Evolutionary conservation across 2,113 vertebrate genomes (phyloP), one percentile per base, ranked within the genome.

Genomic region (Lycaon pictus): DNA sequence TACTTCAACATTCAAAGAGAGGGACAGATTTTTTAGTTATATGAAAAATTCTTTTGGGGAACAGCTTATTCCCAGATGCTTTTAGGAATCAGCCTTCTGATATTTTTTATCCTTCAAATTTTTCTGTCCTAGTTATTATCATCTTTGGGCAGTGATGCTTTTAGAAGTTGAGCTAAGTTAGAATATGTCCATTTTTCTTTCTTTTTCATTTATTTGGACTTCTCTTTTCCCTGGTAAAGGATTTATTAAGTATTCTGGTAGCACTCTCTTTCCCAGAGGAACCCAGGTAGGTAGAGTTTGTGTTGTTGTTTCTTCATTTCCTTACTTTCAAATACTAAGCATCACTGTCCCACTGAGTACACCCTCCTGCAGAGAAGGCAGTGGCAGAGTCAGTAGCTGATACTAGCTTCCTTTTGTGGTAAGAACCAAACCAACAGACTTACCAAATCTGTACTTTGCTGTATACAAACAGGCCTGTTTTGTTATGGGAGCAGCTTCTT

Each of bases 381-480:
- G 87, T 91, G 95, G 96, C 95, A 97, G 88, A 97, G 94, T 97
- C 63, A 43, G 23, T n/a, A 94, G 97, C 37, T 94, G 82, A 97
- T 29, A 65, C 20, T 85, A 71, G 76, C 16, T 81, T 74, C 81
- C 96, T 95, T 96, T 88, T 96, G 83, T 97, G 96, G 60, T 93
- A 90, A 93, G 93, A 95, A 95, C 83, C 94, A 98, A 84, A 94
- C 76, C 85, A 96, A 25, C 67, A 85, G 32, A 86, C 55, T 55
- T 96, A 58, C 67, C 0, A 88, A 51, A 87, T 94, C 80, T 88
- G 29, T 97, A 20, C 76, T 83, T 96, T 94, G 93, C 87, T 85
- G 81, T 96, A 43, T 74, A 93, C 53, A 92, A 7, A 84, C 93
- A 97, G 77, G 95, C 93, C 55, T 63, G 88, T 97, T 97, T 97